These are phyloP conservation scores for Drosophila dives DNA, from an alignment of 2,888 invertebrate genomes.

Conservation along the genomic window DNA sequence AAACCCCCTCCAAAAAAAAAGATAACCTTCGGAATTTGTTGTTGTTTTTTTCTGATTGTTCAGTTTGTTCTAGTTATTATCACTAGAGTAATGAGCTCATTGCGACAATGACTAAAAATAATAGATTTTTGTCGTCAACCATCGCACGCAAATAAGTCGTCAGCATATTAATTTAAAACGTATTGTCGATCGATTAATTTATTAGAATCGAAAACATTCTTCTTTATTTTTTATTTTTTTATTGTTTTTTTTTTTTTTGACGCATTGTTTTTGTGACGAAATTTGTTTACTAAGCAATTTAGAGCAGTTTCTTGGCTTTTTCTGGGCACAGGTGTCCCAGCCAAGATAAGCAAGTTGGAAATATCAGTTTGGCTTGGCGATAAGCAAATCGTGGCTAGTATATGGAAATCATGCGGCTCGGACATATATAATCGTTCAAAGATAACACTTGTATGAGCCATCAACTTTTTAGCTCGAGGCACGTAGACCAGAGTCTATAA, in stretches of 20 bases:
- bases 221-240: not conserved
- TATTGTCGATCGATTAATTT: conserved; percentile 68
- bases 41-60: not conserved
- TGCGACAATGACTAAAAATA: conserved; percentile 67
- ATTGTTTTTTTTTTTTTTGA: not conserved
- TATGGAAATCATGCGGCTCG: conserved; percentile 61
- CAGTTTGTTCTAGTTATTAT: conserved; percentile 24
- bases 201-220: conserved; percentile 54
- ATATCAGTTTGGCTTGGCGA: conserved; percentile 16
- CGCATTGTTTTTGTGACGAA: conserved; percentile 55
- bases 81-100: conserved; percentile 69
- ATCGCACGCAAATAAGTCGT: conserved; percentile 38
- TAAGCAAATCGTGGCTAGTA: conserved; percentile 53
- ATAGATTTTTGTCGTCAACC: conserved; percentile 61
- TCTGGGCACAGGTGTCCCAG: conserved; percentile 41
- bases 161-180: conserved; percentile 72
- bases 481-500: not conserved
- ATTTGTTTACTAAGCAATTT: conserved; percentile 55
- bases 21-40: conserved; percentile 21
- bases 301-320: conserved; percentile 2
- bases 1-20: not conserved
- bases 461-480: not conserved
- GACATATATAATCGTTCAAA: conserved; percentile 49
- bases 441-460: conserved; percentile 4
- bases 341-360: conserved; percentile 32